Base-by-base conservation (phyloP, 2,888 invertebrate species). In the Ophion slaviceki region DNA sequence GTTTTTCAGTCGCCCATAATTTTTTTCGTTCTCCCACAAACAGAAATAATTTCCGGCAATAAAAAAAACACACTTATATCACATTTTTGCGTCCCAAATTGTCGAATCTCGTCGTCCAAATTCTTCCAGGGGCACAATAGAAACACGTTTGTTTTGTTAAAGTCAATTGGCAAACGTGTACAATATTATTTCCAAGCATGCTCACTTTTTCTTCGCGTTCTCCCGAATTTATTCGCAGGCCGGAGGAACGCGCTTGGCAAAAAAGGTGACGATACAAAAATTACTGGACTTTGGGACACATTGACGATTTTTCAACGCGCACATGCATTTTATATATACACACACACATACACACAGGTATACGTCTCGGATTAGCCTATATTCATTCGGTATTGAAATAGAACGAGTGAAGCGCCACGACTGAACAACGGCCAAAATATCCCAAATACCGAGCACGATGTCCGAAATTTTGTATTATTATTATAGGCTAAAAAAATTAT, bases 381-480 rank as follows among this genome's bases (percentile, higher is more conserved):
- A n/a, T 68, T 71, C 70, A n/a, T 72, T 72, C 61, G 28, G 71
- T 64, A 66, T 72, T 80, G 82, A 82, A 68, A 87, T 86, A 78
- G 80, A 87, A 82, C 47, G 32, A 64, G 71, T 71, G 61, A 28
- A 74, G 80, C 82, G 86, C 85, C 53, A 17, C 53, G 82, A 32
- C 79, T 66, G 61, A 47, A 3, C 47, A 28, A 20, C n/a, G n/a
- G 10, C 24, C n/a, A 74, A 53, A n/a, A 53, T 20, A 32, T n/a
- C 20, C 32, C 28, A 0, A 47, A 71, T 32, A 57, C 47, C 32
- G 28, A 14, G 3, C 10, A 17, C 28, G 17, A 36, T 14, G 36
- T 32, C 66, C n/a, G 36, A 32, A 36, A 53, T 17, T 53, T 17
- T 1, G 2, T 14, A 14, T 1, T 11, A 53, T 53, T 11, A 53